Evolutionary conservation across 2,113 vertebrate species (phyloP).

Genomic region (Eublepharis macularius): DNA sequence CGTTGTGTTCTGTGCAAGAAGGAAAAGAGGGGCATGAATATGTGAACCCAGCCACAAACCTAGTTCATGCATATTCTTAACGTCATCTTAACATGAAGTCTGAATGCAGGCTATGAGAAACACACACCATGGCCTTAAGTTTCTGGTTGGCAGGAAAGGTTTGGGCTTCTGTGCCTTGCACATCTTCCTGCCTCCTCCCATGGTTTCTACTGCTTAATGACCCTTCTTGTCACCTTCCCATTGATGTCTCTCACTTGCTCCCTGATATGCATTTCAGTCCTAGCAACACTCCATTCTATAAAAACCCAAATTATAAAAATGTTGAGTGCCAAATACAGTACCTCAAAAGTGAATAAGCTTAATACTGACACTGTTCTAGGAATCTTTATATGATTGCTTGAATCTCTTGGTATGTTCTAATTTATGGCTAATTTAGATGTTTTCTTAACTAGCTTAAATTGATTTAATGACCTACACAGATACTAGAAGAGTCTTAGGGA

Average conservation of each 20-base stretch:
- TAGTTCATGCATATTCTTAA: no score
- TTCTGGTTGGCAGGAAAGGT: background rate
- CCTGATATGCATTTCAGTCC: background rate
- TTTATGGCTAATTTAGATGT: background rate
- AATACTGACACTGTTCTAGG: background rate
- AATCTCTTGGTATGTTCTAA: background rate
- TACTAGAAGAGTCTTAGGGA: conserved; percentile 30
- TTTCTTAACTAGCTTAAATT: conserved; percentile 33
- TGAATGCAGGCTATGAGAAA: no score
- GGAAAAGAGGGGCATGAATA: no score
- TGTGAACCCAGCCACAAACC: no score
- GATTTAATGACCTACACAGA: conserved; percentile 18
- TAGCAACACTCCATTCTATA: background rate
- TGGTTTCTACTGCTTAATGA: background rate
- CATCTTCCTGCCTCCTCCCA: no score
- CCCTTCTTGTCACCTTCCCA: background rate
- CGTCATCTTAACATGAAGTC: no score
- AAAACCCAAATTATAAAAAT: background rate
- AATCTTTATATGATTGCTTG: background rate
- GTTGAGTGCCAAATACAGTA: no score
- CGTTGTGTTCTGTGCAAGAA: no score
- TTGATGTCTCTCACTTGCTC: background rate
- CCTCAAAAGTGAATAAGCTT: background rate
- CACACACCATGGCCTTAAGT: background rate
- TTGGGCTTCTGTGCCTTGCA: background rate